A percentile compares a stretch with the other conserved stretches of the same genome.
Evolutionary conservation across 2,888 invertebrate genomes (phyloP).

Genomic region (Pelosia muscerda): DNA sequence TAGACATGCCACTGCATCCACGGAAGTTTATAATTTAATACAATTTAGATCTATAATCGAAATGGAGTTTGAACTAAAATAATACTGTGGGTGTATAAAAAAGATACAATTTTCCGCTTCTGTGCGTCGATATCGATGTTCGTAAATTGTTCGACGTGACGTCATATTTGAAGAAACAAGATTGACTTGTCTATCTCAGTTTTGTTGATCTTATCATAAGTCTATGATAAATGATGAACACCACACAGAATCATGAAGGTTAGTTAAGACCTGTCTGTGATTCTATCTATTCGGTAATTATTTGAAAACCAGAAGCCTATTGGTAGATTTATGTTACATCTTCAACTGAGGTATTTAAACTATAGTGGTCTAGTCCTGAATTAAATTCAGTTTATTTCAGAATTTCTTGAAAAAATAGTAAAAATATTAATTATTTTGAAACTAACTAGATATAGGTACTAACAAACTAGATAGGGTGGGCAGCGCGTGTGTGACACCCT

Average conservation of each 20-base stretch:
- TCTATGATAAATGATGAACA: constrained; percentile 77
- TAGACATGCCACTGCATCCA: constrained; percentile 26
- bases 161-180: constrained; percentile 53
- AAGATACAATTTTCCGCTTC: constrained; percentile 53
- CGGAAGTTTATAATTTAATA: constrained; percentile 41
- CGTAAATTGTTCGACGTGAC: constrained; percentile 47
- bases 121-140: constrained; percentile 49
- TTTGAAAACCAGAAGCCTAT: background rate
- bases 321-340: no score
- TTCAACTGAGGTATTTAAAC: background rate
- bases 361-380: background rate
- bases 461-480: no score
- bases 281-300: background rate
- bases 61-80: constrained; percentile 40
- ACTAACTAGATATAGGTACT: no score
- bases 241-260: constrained; percentile 57
- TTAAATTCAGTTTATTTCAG: no score
- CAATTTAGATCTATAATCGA: constrained; percentile 38
- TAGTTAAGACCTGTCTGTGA: constrained; percentile 33
- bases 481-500: no score
- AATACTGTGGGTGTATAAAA: constrained; percentile 49
- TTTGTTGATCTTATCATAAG: constrained; percentile 70
- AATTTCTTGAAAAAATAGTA: background rate
- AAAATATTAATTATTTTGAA: no score
- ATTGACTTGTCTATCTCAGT: constrained; percentile 69